Evolutionary conservation across 2,888 invertebrate species (phyloP), one percentile per base, ranked within the genome.

Genomic region (Cynaeus angustus): DNA sequence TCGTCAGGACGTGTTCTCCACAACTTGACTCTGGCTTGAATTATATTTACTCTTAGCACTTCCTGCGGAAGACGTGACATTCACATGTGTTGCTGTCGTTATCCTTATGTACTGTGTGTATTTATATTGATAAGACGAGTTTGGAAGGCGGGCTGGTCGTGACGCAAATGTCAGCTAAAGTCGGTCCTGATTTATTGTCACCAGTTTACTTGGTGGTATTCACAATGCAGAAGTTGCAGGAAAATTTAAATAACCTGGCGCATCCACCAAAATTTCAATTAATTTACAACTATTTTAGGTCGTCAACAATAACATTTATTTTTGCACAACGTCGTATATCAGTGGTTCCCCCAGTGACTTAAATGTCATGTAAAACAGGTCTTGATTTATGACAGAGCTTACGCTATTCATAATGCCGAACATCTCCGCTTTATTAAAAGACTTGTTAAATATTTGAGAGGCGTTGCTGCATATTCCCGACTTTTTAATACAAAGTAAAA

Each of bases 1-100:
- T 50, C 50, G 16, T 45, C 48, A 41, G 64, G 64, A 65, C 65
- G 65, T 53, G 61, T 61, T 61, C 61, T 37, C 33, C 45, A 26
- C 41, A 43, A 65, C 65, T 65, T 50, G 61, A 61, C 65, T 64
- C 38, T 50, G 52, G 28, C 38, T 65, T 65, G 53, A 65, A 55
- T 53, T 53, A 65, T 65, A 55, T 65, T 52, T 64, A 64, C 53
- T 37, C 33, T 38, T 21, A 26, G 56, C 38, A 56, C 38, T 62
- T 62, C 50, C 46, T 37, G 30, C 45, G 37, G 41, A 62, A 48
- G 16, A 62, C 53, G 53, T 52, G 64, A 64, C 61, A 61, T 61
- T 61, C 61, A 61, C 61, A 61, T 61, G 61, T 50, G 61, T 61
- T 61, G 26, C 59, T 50, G 38, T 7, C 52, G 50, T 64, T 64